phyloP scores from a whole-genome alignment of 2,888 invertebrate genomes.

The Torymus tubicola region DNA sequence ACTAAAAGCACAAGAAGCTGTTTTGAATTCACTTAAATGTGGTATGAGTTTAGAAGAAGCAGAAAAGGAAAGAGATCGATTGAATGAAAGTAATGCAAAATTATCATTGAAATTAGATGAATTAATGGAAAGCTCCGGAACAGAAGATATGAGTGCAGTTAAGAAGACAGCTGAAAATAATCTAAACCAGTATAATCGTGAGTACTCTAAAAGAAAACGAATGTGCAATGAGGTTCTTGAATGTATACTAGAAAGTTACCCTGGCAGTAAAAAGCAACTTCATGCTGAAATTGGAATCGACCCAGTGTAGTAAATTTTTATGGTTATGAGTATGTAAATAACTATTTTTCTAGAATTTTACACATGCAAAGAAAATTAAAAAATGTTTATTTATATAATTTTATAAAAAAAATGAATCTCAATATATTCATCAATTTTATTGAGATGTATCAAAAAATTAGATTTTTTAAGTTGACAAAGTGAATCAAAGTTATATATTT shows the following conservation, averaged over 20 bases:
- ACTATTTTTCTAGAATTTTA: no score
- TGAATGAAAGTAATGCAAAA: conserved; percentile 76
- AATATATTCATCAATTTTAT: no score
- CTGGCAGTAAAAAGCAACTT: conserved; percentile 87
- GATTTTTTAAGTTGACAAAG: no score
- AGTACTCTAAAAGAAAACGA: conserved; percentile 87
- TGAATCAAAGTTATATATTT: no score
- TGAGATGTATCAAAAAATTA: no score
- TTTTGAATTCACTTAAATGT: conserved; percentile 76
- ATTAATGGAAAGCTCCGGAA: conserved; percentile 79
- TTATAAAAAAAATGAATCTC: background rate
- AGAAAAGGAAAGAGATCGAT: conserved; percentile 73
- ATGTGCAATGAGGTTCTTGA: conserved; percentile 87
- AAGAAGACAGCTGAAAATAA: conserved; percentile 79
- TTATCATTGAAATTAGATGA: conserved; percentile 80
- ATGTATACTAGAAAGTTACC: conserved; percentile 89
- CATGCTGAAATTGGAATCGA: conserved; percentile 90
- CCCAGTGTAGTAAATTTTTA: conserved; percentile 71
- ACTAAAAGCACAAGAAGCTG: conserved; percentile 74
- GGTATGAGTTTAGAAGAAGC: conserved; percentile 81
- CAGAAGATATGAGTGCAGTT: conserved; percentile 81
- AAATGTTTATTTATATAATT: background rate
- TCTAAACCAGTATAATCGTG: conserved; percentile 78
- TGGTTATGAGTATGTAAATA: no score
- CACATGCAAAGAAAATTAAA: background rate